Conservation (phyloP, 1,140 invertebrate genomes). For the Drosophila ogumai region DNA sequence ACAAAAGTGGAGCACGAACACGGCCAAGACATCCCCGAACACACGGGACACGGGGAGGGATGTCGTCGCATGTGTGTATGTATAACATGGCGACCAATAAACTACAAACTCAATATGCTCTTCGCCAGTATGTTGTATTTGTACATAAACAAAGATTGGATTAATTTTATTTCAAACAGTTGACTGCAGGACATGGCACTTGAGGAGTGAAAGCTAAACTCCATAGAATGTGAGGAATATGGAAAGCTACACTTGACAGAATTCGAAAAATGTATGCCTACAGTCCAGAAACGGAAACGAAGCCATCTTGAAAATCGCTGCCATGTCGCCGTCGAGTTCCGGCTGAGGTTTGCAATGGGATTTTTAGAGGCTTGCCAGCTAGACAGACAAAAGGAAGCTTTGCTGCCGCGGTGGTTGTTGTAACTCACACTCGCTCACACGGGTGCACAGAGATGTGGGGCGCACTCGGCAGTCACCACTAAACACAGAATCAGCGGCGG, state of each 20-base stretch:
- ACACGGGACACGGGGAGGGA: constrained; percentile 5
- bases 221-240: neutral
- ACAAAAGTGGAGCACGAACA: constrained; percentile 67
- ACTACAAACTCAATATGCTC: constrained; percentile 49
- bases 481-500: constrained; percentile 43
- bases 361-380: constrained; percentile 46
- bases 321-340: constrained; percentile 49
- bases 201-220: neutral
- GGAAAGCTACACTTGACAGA: neutral
- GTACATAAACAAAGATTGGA: neutral
- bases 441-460: constrained; percentile 62
- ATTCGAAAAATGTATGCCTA: constrained; percentile 14
- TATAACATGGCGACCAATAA: constrained; percentile 73
- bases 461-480: constrained; percentile 50
- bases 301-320: constrained; percentile 72
- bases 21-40: constrained; percentile 14
- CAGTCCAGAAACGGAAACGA: constrained; percentile 51
- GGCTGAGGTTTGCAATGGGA: constrained; percentile 54
- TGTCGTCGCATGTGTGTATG: constrained; percentile 57
- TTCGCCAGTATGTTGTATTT: constrained; percentile 3
- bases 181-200: neutral
- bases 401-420: constrained; percentile 68
- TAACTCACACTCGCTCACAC: constrained; percentile 54
- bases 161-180: constrained; percentile 17
- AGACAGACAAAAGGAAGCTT: constrained; percentile 79